phyloP scores from a whole-genome alignment of 2,888 invertebrate species.

The Protula sp. region DNA sequence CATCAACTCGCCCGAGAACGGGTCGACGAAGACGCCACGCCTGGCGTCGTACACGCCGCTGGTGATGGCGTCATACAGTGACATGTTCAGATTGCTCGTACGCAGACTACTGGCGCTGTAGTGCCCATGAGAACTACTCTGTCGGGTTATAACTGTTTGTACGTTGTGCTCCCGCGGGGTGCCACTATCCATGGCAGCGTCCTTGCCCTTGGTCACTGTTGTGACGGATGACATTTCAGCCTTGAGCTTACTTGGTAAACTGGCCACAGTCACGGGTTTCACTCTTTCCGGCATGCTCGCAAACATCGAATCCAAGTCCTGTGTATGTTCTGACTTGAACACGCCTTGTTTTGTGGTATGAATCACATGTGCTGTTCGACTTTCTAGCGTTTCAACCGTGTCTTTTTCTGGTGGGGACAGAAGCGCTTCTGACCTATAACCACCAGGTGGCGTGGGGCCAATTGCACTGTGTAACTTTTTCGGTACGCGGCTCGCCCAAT shows the following conservation, averaged over 20 bases:
- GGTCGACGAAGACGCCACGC: conserved; percentile 55
- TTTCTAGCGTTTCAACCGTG: neutral
- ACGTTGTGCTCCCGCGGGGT: conserved; percentile 73
- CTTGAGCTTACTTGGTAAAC: too few species aligned
- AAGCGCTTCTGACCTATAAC: neutral
- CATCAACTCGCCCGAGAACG: conserved; percentile 47
- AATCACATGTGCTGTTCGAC: neutral
- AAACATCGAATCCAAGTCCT: too few species aligned
- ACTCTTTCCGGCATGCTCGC: too few species aligned
- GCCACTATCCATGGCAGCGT: conserved; percentile 65
- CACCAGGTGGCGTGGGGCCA: neutral
- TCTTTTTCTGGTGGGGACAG: neutral
- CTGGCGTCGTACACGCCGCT: conserved; percentile 52
- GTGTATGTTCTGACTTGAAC: too few species aligned
- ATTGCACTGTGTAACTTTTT: neutral
- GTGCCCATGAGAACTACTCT: too few species aligned
- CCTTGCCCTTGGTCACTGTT: neutral
- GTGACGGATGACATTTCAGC: too few species aligned
- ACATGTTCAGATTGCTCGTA: conserved; percentile 33
- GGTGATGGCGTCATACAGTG: conserved; percentile 51
- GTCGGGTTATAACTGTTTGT: conserved; percentile 74
- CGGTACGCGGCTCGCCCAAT: neutral
- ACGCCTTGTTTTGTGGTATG: neutral
- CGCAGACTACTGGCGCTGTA: conserved; percentile 34
- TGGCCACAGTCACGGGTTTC: too few species aligned